phyloP scores from a whole-genome alignment of 2,888 invertebrate species.

The Serripes groenlandicus region DNA sequence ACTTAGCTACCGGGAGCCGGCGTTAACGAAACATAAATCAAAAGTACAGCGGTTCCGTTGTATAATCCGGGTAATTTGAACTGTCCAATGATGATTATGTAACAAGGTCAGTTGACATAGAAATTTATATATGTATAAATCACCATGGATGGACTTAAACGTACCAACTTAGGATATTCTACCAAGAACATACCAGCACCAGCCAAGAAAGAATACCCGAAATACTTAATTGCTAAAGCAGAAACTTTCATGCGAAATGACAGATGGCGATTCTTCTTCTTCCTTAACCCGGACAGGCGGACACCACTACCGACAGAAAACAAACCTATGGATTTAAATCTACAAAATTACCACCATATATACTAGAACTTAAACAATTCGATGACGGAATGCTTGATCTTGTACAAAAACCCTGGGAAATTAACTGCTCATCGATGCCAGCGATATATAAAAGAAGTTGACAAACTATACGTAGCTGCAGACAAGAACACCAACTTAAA shows the following conservation, averaged over 20 bases:
- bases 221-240: constrained; percentile 2
- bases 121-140: too few relatives aligned
- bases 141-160: constrained; percentile 13
- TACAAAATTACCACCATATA: constrained; percentile 5
- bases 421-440: not conserved
- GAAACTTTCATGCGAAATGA: not conserved
- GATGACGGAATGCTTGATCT: constrained; percentile 1
- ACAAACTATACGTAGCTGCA: too few relatives aligned
- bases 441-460: too few relatives aligned
- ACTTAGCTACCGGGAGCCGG: too few relatives aligned
- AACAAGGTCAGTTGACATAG: too few relatives aligned
- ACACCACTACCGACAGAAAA: too few relatives aligned
- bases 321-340: constrained; percentile 12
- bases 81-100: too few relatives aligned
- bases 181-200: constrained; percentile 4
- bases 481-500: too few relatives aligned
- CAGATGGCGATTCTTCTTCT: constrained; percentile 2
- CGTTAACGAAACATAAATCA: too few relatives aligned
- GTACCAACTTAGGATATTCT: not conserved
- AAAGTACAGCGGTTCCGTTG: too few relatives aligned
- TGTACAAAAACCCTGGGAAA: not conserved
- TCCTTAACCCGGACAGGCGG: not conserved
- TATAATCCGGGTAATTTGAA: too few relatives aligned
- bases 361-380: constrained; percentile 1
- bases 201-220: not conserved